Percentiles rank a stretch among this genome's conserved stretches.
phyloP scores from a whole-genome alignment of 1,140 invertebrate species.

The Vollenhovia emeryi region DNA sequence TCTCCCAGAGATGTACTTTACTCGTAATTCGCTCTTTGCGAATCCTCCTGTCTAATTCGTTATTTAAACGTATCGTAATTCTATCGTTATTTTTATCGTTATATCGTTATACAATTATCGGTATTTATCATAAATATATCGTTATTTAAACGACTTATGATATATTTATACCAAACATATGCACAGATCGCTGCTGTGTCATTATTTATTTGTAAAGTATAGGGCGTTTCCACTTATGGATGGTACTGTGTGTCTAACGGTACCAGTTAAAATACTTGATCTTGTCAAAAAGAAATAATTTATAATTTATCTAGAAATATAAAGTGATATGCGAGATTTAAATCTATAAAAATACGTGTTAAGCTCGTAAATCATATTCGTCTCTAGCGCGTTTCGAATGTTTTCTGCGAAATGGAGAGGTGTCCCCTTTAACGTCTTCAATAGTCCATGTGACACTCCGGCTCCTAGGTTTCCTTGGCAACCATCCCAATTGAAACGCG shows the following conservation, averaged over 20 bases:
- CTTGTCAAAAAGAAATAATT: not conserved
- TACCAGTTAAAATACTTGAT: not conserved
- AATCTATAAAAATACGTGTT: not conserved
- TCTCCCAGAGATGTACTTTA: no score
- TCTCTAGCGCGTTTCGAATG: conserved; percentile 65
- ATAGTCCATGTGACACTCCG: conserved; percentile 82
- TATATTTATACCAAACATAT: no score
- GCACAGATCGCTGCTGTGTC: no score
- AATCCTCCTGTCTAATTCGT: no score
- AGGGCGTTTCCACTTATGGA: no score
- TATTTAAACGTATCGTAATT: no score
- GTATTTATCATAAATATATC: no score
- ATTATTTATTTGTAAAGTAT: no score
- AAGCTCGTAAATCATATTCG: not conserved
- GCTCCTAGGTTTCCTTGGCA: conserved; percentile 83
- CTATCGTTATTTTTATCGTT: no score
- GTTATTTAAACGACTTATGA: no score
- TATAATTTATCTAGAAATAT: conserved; percentile 8
- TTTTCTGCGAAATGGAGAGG: conserved; percentile 74
- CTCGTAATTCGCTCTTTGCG: no score
- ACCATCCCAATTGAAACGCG: conserved; percentile 83
- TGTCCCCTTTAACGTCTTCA: conserved; percentile 83
- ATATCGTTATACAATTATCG: no score
- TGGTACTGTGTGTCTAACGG: not conserved
- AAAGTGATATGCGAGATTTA: not conserved